Evolutionary conservation across 2,113 vertebrate genomes (phyloP).

Genomic region (Anser brachyrhynchus): DNA sequence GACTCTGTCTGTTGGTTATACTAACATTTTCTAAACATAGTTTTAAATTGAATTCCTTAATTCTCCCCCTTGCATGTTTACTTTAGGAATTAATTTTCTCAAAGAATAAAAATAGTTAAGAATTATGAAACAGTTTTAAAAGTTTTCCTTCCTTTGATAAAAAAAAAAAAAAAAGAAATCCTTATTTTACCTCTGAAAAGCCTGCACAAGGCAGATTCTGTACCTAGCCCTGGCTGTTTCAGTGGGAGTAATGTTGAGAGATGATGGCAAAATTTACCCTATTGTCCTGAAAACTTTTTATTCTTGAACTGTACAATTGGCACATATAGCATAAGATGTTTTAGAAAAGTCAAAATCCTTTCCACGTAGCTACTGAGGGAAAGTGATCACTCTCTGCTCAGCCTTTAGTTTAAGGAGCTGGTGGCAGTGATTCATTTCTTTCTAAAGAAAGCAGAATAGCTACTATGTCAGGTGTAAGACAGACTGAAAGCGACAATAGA

Average conservation of each 20-base stretch:
- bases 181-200: neutral
- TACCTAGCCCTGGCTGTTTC: neutral
- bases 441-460: conserved; percentile 14
- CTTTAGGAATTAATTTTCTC: neutral
- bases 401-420: neutral
- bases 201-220: neutral
- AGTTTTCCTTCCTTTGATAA: neutral
- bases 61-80: neutral
- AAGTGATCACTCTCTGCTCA: neutral
- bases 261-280: neutral
- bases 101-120: neutral
- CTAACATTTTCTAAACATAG: neutral
- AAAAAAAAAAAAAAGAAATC: neutral
- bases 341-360: neutral
- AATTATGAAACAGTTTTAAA: neutral
- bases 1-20: neutral
- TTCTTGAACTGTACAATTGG: neutral
- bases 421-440: conserved; percentile 11
- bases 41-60: neutral
- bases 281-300: neutral
- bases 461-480: neutral
- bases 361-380: neutral
- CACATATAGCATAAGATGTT: neutral
- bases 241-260: neutral
- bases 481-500: neutral